phyloP scores from a whole-genome alignment of 92 coral and sea anemone genomes.

The Palythoa grandis region DNA sequence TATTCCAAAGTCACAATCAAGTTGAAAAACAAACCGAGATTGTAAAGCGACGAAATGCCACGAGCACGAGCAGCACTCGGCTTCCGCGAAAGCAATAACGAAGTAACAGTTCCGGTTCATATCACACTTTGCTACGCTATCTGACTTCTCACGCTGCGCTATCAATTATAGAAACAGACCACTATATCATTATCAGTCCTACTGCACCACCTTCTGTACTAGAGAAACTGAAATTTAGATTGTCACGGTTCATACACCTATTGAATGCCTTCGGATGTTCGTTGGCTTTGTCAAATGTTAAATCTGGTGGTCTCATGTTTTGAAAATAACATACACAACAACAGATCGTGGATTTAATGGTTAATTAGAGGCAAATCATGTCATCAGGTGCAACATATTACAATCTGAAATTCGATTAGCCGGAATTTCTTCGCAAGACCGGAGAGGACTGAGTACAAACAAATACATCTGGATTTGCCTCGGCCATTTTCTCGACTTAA shows the following conservation, averaged over 20 bases:
- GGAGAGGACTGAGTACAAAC: constrained; percentile 47
- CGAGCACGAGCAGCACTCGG: background rate
- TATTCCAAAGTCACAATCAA: background rate
- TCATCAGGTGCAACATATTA: constrained; percentile 70
- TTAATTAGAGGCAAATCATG: constrained; percentile 85
- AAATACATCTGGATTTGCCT: constrained; percentile 34
- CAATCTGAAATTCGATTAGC: constrained; percentile 80
- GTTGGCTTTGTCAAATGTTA: constrained; percentile 41
- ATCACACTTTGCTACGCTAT: background rate
- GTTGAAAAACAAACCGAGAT: background rate
- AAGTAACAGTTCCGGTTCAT: constrained; percentile 17
- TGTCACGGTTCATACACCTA: background rate
- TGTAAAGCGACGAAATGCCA: background rate
- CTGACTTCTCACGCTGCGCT: background rate
- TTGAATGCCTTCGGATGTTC: background rate
- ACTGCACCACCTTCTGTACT: background rate
- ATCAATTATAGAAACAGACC: background rate
- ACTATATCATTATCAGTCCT: background rate
- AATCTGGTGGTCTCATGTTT: constrained; percentile 35
- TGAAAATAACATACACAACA: constrained; percentile 60
- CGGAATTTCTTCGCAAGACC: constrained; percentile 41
- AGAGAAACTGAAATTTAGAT: background rate
- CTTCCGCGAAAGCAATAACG: background rate
- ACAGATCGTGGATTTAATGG: constrained; percentile 65
- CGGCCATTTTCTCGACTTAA: constrained; percentile 20